Percentiles rank a stretch among this genome's conserved stretches.
Conservation (phyloP, 2,797 vertebrate species). For the Adelosebastes latens region DNA sequence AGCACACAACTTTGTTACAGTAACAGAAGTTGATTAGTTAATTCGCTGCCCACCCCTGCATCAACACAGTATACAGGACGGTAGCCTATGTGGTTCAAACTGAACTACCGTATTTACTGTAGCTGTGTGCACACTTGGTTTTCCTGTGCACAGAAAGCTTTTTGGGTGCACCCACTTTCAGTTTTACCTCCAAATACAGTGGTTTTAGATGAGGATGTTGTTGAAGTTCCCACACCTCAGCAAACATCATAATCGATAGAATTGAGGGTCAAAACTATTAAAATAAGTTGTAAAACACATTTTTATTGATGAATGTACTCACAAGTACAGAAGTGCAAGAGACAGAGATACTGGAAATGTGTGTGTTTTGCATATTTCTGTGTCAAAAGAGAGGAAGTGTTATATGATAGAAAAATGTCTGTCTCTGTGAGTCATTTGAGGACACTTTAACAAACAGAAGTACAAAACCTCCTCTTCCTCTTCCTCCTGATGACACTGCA, state of each 20-base stretch:
- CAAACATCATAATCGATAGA: background rate
- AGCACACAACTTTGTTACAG: background rate
- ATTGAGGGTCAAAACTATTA: background rate
- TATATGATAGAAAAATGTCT: no score
- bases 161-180: background rate
- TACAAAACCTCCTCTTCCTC: background rate
- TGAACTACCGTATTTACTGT: background rate
- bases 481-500: background rate
- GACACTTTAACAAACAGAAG: background rate
- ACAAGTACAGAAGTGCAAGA: background rate
- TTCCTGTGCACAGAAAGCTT: background rate
- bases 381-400: conserved; percentile 1
- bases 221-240: background rate
- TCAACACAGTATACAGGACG: no score
- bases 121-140: background rate
- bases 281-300: background rate
- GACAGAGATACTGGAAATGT: background rate
- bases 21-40: no score
- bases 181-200: background rate
- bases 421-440: background rate
- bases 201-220: background rate
- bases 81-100: background rate
- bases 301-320: background rate
- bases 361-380: background rate
- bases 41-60: accelerated